Evolutionary conservation across 2,888 invertebrate species (phyloP).

Genomic region (Caenorhabditis sp.): DNA sequence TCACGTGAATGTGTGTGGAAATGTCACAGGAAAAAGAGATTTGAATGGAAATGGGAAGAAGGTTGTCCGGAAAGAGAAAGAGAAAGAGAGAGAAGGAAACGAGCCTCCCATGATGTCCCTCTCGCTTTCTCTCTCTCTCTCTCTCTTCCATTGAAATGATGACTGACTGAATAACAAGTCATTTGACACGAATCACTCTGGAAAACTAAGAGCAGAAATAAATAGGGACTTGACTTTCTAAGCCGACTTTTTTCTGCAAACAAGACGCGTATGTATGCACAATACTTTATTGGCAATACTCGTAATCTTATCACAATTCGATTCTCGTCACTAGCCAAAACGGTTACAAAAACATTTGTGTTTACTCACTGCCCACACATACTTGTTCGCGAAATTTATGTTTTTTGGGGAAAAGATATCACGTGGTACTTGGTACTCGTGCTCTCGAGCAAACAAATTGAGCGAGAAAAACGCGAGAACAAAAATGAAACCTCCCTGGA

Average conservation of each 20-base stretch:
- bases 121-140: no score
- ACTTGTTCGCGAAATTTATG: constrained; percentile 1
- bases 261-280: no score
- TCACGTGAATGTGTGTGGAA: constrained; percentile 1
- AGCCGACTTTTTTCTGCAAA: no score
- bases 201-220: neutral
- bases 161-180: constrained; percentile 4
- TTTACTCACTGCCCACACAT: neutral
- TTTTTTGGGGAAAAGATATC: neutral
- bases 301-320: constrained; percentile 2
- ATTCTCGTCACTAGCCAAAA: no score
- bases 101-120: neutral
- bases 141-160: constrained; percentile 1
- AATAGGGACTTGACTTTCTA: no score
- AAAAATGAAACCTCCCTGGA: no score
- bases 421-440: constrained; percentile 3
- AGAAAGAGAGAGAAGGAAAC: no score
- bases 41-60: neutral
- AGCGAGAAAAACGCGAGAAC: neutral
- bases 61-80: no score
- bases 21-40: constrained; percentile 4
- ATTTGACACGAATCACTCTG: constrained; percentile 2
- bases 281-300: no score
- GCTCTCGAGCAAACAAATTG: constrained; percentile 1
- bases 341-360: neutral